Evolutionary conservation across 2,797 vertebrate genomes (phyloP).

Genomic region (Zenarchopterus dispar): DNA sequence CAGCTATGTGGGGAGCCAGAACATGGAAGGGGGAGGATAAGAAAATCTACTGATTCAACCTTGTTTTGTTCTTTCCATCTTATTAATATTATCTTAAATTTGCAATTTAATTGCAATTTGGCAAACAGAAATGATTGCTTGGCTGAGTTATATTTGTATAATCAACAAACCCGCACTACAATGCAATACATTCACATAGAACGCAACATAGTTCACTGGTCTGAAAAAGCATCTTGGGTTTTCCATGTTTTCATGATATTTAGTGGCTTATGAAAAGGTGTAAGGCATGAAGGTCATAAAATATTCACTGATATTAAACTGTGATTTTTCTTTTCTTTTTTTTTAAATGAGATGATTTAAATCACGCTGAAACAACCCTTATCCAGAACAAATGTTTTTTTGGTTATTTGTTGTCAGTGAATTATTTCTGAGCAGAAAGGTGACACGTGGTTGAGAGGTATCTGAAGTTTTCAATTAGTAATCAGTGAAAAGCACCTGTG

Average conservation of each 20-base stretch:
- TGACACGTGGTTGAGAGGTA: background rate
- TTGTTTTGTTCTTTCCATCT: conserved; percentile 15
- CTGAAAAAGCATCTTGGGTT: too few species aligned
- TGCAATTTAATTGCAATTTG: background rate
- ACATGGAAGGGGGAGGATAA: background rate
- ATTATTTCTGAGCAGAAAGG: background rate
- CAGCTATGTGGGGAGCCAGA: conserved; percentile 18
- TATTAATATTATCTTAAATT: conserved; percentile 9
- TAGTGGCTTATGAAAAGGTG: too few species aligned
- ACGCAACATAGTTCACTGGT: too few species aligned
- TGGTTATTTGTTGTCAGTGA: background rate
- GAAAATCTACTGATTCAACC: conserved; percentile 8
- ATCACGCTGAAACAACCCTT: too few species aligned
- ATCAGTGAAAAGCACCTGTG: conserved; percentile 42
- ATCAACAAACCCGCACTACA: conserved; percentile 6
- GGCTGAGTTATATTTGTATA: conserved; percentile 3
- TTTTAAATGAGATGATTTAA: too few species aligned
- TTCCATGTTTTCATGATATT: too few species aligned
- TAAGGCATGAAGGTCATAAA: too few species aligned
- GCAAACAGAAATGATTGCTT: background rate
- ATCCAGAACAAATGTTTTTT: too few species aligned
- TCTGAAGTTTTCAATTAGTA: conserved; percentile 31
- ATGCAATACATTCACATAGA: background rate
- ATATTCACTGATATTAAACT: too few species aligned
- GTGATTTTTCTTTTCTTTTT: too few species aligned